phyloP scores from a whole-genome alignment of 1,140 invertebrate genomes.

The Bilobella aurantiaca region DNA sequence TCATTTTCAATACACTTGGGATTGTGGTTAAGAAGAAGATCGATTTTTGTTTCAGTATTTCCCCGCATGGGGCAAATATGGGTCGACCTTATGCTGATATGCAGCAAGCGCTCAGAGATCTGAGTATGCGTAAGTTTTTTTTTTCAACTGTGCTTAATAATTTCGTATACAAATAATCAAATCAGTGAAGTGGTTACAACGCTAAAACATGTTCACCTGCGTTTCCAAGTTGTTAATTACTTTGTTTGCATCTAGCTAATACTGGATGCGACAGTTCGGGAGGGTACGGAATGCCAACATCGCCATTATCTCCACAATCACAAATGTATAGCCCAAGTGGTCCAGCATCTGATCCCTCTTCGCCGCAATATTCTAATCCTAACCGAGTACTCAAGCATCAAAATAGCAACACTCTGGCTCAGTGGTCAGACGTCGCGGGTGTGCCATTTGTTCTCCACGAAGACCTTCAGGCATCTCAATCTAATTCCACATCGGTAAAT shows the following conservation, averaged over 20 bases:
- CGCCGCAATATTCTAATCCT: no score
- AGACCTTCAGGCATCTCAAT: constrained; percentile 9
- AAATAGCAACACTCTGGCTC: constrained; percentile 18
- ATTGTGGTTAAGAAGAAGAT: no score
- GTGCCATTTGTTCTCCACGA: constrained; percentile 28
- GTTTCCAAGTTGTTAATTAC: no score
- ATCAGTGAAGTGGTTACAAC: no score
- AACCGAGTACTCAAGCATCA: constrained; percentile 4
- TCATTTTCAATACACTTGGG: no score
- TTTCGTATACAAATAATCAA: no score
- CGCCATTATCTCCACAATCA: background rate
- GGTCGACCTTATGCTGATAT: constrained; percentile 28
- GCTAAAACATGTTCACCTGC: no score
- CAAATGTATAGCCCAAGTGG: background rate
- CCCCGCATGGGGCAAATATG: no score
- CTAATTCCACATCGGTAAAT: background rate
- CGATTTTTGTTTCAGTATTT: background rate
- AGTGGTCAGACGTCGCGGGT: constrained; percentile 23
- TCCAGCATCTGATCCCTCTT: no score
- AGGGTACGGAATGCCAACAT: background rate
- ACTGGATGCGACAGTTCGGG: background rate
- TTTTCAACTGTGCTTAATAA: background rate
- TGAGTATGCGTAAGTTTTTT: constrained; percentile 13
- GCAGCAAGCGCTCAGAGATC: constrained; percentile 21
- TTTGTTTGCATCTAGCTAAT: constrained; percentile 7